Percentiles rank a stretch among this genome's conserved stretches.
Conservation (phyloP, 2,113 vertebrate species). For the Rousettus leschenaultii region DNA sequence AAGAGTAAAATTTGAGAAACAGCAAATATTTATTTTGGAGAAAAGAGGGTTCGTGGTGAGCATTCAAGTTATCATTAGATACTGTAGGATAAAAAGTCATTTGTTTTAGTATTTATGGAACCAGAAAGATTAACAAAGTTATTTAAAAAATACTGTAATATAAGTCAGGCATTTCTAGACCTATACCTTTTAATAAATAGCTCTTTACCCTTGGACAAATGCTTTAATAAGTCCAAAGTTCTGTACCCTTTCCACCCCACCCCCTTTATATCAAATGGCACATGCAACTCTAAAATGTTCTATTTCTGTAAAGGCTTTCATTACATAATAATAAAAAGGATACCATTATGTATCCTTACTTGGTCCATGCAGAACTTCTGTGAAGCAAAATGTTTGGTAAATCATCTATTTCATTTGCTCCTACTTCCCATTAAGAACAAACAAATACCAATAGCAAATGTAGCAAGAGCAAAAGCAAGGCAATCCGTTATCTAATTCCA, state of each 20-base stretch:
- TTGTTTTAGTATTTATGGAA: not conserved
- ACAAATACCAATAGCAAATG: not conserved
- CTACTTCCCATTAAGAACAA: not conserved
- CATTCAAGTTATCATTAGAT: not conserved
- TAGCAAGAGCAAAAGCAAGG: not conserved
- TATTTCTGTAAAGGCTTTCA: not conserved
- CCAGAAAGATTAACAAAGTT: not conserved
- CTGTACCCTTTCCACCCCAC: accelerated
- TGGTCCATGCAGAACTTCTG: not conserved
- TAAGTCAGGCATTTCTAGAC: not conserved
- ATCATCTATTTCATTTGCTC: not conserved
- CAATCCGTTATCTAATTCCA: not conserved
- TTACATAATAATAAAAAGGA: not conserved
- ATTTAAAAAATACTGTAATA: not conserved
- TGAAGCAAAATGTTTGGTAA: not conserved
- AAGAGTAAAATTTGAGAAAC: not conserved
- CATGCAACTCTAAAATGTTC: accelerated
- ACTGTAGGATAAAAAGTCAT: not conserved
- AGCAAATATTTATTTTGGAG: not conserved
- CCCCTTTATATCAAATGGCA: not conserved
- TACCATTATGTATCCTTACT: not conserved
- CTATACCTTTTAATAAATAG: not conserved
- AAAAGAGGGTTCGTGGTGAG: not conserved
- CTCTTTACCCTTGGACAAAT: not conserved
- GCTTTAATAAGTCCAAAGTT: not conserved